Evolutionary conservation across 2,797 vertebrate species (phyloP), one percentile per base, ranked within the genome.

Genomic region (Tolypeutes matacus): DNA sequence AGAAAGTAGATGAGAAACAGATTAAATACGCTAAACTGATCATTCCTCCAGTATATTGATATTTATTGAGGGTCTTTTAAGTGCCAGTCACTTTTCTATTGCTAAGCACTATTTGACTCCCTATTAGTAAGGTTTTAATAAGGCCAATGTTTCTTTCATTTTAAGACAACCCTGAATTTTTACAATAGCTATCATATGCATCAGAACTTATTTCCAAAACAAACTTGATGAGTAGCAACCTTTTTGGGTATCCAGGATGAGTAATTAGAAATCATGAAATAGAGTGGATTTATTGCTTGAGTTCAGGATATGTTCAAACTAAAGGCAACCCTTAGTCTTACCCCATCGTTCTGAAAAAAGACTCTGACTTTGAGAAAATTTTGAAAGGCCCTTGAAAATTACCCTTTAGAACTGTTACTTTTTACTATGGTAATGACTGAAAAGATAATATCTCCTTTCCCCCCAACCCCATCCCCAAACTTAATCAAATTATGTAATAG

Each of bases 161-260:
- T 56, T 53, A 72, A 94, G 62, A 34, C n/a, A 86, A 76, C 49
- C 21, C 42, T 86, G 10, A 92, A 73, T 96, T 87, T 93, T 84
- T 39, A 92, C 39, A 86, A 62, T 34, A 3, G 15, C 88, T 69
- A 70, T 65, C 69, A 34, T 39, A 77, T 18, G 14, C 36, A 80
- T 65, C 29, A 29, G 23, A 51, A 65, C 4, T 93, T 53, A 94
- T 82, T 96, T 90, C n/a, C 51, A 36, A 93, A 95, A 76, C 53
- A 90, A 65, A 14, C 3, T 78, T 67, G 5, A 77, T 56, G 8
- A 29, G n/a, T 27, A 78, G 42, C 53, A 80, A 27, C 53, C 12
- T 72, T 34, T 23, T 11, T 25, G 8, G 29, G 13, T 14, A 13
- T 82, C 64, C 29, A 34, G 23, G 34, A 56, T 27, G 29, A 89